These are phyloP conservation scores for Scophthalmus maximus DNA, from an alignment of 2,113 vertebrate species.

Conservation along the genomic window DNA sequence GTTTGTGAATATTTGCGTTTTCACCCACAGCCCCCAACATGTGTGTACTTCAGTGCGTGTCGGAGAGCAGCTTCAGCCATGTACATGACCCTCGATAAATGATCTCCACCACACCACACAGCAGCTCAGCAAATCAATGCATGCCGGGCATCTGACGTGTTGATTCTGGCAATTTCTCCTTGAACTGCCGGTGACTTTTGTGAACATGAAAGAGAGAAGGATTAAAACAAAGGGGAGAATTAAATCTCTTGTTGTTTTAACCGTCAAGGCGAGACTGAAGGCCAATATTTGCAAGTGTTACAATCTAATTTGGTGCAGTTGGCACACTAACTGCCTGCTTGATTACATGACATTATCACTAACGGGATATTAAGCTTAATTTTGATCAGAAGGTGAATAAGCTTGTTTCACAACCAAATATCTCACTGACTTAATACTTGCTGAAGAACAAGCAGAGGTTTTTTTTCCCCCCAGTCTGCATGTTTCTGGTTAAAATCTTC, in stretches of 20 bases:
- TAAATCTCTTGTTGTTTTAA: background rate
- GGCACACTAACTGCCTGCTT: background rate
- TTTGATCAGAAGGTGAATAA: background rate
- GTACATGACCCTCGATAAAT: too few species aligned
- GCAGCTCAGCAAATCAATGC: too few species aligned
- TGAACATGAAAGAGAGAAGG: constrained; percentile 1
- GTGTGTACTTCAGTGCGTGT: too few species aligned
- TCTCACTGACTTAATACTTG: too few species aligned
- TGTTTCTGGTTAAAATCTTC: too few species aligned
- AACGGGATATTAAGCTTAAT: background rate
- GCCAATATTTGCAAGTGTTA: background rate
- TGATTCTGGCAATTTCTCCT: background rate
- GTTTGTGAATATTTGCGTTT: too few species aligned
- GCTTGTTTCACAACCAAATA: too few species aligned
- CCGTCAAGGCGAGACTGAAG: background rate
- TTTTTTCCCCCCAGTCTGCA: background rate
- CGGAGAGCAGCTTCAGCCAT: too few species aligned
- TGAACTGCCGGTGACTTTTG: constrained; percentile 13
- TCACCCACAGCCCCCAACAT: too few species aligned
- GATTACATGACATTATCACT: background rate
- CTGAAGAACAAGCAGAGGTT: too few species aligned
- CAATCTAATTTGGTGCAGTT: background rate
- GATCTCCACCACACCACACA: too few species aligned
- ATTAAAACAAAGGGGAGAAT: background rate
- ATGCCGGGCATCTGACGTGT: too few species aligned